Evolutionary conservation across 92 coral and sea anemone species (phyloP).

Genomic region (Scolanthus callimorphus): DNA sequence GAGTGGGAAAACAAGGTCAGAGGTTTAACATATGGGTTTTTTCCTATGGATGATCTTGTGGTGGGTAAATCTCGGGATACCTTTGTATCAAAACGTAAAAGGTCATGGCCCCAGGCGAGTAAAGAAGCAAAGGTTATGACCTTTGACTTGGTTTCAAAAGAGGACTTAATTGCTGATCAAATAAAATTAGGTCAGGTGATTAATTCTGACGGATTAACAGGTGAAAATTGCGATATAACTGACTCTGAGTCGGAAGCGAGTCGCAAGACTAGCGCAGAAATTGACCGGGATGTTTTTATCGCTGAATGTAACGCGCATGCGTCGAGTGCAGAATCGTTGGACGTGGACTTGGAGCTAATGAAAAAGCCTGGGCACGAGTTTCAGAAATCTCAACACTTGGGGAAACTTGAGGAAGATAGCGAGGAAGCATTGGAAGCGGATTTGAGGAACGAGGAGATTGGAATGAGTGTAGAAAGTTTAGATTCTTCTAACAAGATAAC

Average conservation of each 20-base stretch:
- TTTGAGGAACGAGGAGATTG: neutral
- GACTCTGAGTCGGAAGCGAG: too few relatives aligned
- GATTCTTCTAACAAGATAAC: too few relatives aligned
- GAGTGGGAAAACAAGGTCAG: neutral
- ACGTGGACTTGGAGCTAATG: neutral
- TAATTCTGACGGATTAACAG: too few relatives aligned
- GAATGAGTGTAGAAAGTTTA: neutral
- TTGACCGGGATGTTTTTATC: neutral
- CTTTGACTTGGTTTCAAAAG: neutral
- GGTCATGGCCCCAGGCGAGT: conserved; percentile 3
- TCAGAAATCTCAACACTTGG: neutral
- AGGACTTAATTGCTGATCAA: neutral
- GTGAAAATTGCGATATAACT: too few relatives aligned
- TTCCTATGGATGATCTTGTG: too few relatives aligned
- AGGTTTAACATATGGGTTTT: neutral
- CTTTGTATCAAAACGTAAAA: too few relatives aligned
- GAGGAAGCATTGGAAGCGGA: neutral
- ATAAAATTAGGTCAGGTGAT: too few relatives aligned
- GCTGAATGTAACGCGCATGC: neutral
- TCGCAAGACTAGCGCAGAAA: neutral
- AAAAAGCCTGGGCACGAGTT: neutral
- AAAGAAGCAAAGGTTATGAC: neutral
- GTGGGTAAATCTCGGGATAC: too few relatives aligned
- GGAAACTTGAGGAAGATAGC: neutral
- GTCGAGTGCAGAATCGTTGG: neutral